Percentiles rank a stretch among this genome's conserved stretches.
Conservation (phyloP, 2,888 invertebrate species). For the Lacanobia wlatinum region DNA sequence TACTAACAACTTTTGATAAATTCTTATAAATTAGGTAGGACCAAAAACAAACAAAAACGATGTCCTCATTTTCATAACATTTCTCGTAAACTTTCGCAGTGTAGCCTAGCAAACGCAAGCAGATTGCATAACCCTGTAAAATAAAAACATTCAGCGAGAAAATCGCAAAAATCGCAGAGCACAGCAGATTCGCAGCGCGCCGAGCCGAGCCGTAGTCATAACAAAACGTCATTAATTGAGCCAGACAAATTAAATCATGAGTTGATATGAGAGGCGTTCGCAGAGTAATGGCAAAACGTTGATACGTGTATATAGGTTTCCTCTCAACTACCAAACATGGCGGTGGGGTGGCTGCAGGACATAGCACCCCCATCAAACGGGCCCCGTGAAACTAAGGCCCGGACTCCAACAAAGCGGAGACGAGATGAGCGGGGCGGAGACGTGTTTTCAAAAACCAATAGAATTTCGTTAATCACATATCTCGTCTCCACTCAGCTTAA, state of each 20-base stretch:
- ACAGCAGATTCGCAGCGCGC: neutral
- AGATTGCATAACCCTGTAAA: neutral
- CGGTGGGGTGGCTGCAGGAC: slow-evolving; percentile 6
- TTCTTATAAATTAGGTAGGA: too few relatives aligned
- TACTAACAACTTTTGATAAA: too few relatives aligned
- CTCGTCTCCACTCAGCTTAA: too few relatives aligned
- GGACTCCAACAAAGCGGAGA: too few relatives aligned
- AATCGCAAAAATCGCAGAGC: slow-evolving; percentile 1
- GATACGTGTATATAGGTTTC: neutral
- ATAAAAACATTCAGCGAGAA: neutral
- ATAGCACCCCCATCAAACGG: neutral
- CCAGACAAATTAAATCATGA: neutral
- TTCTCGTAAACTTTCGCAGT: neutral
- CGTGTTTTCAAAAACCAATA: too few relatives aligned
- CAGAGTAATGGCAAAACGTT: neutral
- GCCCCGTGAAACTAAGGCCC: too few relatives aligned
- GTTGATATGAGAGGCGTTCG: neutral
- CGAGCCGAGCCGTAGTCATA: neutral
- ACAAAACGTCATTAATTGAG: neutral
- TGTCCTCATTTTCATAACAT: too few relatives aligned
- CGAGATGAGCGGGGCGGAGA: too few relatives aligned
- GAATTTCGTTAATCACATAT: too few relatives aligned
- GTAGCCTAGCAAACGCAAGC: neutral
- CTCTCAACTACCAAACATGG: neutral
- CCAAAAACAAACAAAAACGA: too few relatives aligned